phyloP scores from a whole-genome alignment of 64 coral and sea anemone species.

The Platygyra sinensis region DNA sequence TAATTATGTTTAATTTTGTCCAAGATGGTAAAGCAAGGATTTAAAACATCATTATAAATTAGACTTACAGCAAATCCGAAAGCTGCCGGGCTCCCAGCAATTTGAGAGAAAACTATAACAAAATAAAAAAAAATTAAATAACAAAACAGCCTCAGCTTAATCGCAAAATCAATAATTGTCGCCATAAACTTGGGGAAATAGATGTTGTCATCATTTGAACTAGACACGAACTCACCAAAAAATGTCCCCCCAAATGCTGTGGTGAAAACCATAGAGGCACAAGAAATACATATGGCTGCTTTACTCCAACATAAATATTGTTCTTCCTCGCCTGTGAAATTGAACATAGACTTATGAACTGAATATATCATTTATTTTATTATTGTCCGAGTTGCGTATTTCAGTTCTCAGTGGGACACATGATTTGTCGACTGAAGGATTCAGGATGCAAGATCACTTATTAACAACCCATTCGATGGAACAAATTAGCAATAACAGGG shows the following conservation, averaged over 20 bases:
- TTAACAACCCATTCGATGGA: no score
- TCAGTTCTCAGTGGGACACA: no score
- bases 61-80: constrained; percentile 65
- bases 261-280: constrained; percentile 43
- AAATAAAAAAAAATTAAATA: neutral
- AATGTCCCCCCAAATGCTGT: constrained; percentile 37
- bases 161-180: neutral
- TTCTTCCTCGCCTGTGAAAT: neutral
- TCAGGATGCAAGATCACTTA: no score
- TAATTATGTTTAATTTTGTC: neutral
- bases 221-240: constrained; percentile 33
- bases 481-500: no score
- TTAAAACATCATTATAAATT: neutral
- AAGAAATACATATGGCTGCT: constrained; percentile 45
- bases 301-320: constrained; percentile 45
- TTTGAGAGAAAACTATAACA: constrained; percentile 31
- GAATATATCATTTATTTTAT: neutral
- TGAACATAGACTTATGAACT: neutral
- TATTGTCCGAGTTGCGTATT: neutral
- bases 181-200: neutral
- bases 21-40: neutral
- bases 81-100: constrained; percentile 48
- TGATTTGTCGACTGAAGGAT: no score
- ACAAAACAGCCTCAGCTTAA: neutral
- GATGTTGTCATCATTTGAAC: neutral